Conservation (phyloP, 2,113 vertebrate species). For the Dromaius novaehollandiae region DNA sequence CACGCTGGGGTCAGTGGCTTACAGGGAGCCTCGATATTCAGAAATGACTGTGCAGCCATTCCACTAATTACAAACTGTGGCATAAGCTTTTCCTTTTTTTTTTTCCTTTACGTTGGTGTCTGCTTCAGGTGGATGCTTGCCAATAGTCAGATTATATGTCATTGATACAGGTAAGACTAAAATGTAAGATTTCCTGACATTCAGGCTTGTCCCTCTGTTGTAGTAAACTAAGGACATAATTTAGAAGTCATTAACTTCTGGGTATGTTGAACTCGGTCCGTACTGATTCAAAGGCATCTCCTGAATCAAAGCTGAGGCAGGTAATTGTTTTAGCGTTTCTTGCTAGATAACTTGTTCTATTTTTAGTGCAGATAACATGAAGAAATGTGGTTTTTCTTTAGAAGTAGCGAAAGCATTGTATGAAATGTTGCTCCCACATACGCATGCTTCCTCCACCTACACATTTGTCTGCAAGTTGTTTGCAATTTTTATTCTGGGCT, state of each 20-base stretch:
- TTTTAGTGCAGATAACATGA: constrained; percentile 14
- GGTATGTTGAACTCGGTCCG: background rate
- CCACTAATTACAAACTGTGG: background rate
- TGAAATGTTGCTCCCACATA: constrained; percentile 7
- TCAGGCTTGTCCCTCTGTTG: background rate
- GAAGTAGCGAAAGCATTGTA: constrained; percentile 1
- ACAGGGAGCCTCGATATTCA: background rate
- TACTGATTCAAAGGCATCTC: background rate
- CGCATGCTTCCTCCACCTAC: constrained; percentile 30
- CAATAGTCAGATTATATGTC: rapidly evolving
- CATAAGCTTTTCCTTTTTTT: background rate
- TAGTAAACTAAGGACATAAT: background rate
- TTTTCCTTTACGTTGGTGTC: background rate
- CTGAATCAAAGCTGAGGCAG: background rate
- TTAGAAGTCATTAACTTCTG: background rate
- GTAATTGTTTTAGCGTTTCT: background rate
- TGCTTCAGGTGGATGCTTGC: background rate
- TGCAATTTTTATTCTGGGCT: background rate
- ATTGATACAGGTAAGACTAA: background rate
- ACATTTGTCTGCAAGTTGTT: background rate
- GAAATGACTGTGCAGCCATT: background rate
- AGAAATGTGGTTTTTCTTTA: constrained; percentile 60
- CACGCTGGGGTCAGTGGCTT: background rate
- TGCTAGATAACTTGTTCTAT: background rate
- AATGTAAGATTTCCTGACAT: background rate